Evolutionary conservation across 2,888 invertebrate species (phyloP).

Genomic region (Diaprepes abbreviatus): DNA sequence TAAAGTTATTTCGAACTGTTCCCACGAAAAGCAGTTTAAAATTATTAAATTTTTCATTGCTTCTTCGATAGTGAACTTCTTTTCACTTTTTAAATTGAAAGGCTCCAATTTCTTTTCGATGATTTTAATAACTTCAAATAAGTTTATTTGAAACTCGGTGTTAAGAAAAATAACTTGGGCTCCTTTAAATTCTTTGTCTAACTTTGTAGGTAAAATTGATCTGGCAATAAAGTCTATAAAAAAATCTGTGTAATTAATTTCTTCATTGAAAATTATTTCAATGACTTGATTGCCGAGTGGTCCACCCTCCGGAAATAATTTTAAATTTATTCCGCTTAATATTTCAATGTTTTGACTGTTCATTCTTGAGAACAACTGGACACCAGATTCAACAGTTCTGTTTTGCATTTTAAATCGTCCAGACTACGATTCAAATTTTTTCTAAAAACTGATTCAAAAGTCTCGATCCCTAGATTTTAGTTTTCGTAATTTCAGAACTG

Average conservation of each 20-base stretch:
- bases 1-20: conserved; percentile 57
- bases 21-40: conserved; percentile 55
- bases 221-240: conserved; percentile 57
- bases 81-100: conserved; percentile 45
- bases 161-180: conserved; percentile 56
- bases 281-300: conserved; percentile 55
- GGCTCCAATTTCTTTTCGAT: conserved; percentile 55
- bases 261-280: conserved; percentile 54
- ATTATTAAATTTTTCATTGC: conserved; percentile 56
- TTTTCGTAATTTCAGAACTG: too few species aligned
- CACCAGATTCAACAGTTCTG: conserved; percentile 57
- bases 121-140: conserved; percentile 57
- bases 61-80: conserved; percentile 53
- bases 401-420: conserved; percentile 28
- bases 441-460: too few species aligned
- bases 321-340: conserved; percentile 54
- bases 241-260: conserved; percentile 53
- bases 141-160: conserved; percentile 56
- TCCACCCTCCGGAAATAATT: conserved; percentile 55
- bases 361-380: conserved; percentile 58
- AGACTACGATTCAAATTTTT: too few species aligned
- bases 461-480: too few species aligned
- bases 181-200: conserved; percentile 55
- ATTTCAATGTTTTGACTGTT: conserved; percentile 39
- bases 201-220: conserved; percentile 55